A percentile compares a stretch with the other conserved stretches of the same genome.
Conservation (phyloP, 2,113 vertebrate genomes). For the Zosterops pallidus region DNA sequence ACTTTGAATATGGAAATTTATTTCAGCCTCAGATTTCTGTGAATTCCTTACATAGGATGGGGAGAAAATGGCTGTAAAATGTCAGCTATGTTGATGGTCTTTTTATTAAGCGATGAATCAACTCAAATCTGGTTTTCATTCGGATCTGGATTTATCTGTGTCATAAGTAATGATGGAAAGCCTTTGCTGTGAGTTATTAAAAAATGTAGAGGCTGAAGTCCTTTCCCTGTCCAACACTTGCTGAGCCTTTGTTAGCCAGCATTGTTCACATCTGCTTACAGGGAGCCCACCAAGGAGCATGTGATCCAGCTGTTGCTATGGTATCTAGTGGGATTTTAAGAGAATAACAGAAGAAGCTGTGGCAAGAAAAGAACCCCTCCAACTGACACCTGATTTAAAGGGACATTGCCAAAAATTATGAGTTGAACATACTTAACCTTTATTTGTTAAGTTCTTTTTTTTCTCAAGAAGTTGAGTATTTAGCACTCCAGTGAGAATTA, state of each 20-base stretch:
- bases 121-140: constrained; percentile 1
- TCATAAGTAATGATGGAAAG: background rate
- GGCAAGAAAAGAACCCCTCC: constrained; percentile 18
- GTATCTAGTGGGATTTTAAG: constrained; percentile 55
- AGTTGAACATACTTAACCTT: background rate
- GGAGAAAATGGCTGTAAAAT: background rate
- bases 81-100: background rate
- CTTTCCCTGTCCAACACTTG: constrained; percentile 4
- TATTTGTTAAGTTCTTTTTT: background rate
- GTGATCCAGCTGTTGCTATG: constrained; percentile 72
- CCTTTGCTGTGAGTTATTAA: background rate
- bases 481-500: background rate
- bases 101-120: background rate
- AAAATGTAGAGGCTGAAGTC: background rate
- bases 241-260: constrained; percentile 57
- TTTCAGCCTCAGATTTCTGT: background rate
- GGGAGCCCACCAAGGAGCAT: constrained; percentile 28
- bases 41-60: background rate
- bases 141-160: background rate
- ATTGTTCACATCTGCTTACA: constrained; percentile 64
- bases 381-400: constrained; percentile 54
- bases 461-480: background rate
- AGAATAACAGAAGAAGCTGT: constrained; percentile 12
- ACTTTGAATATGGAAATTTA: background rate
- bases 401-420: background rate